phyloP scores from a whole-genome alignment of 2,113 vertebrate genomes.

The Chlamydotis undulata region DNA sequence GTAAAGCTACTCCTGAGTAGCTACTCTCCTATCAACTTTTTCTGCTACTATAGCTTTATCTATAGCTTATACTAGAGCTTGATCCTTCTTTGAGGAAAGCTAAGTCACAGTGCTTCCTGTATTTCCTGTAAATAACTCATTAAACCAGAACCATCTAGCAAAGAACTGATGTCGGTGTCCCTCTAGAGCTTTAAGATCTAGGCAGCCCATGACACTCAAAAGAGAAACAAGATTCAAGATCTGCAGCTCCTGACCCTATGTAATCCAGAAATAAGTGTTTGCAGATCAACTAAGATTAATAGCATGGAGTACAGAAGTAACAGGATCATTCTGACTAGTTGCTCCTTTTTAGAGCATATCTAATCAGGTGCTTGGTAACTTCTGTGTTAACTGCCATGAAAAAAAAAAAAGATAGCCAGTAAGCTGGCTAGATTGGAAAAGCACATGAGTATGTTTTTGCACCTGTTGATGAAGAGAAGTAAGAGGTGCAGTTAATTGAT shows the following conservation, averaged over 20 bases:
- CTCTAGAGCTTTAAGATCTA: not conserved
- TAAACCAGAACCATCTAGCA: not conserved
- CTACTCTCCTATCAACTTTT: not conserved
- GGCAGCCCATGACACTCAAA: not conserved
- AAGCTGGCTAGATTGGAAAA: not conserved
- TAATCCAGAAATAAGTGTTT: not conserved
- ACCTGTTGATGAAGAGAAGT: not conserved
- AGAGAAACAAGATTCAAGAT: not conserved
- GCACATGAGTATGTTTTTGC: not conserved
- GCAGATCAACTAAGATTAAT: not conserved
- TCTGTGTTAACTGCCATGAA: not conserved
- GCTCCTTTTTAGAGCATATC: not conserved
- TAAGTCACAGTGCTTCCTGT: not conserved
- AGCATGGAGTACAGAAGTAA: not conserved
- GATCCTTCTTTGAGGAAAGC: not conserved
- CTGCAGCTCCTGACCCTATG: not conserved
- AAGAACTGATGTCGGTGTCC: not conserved
- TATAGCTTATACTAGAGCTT: not conserved
- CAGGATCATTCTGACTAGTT: not conserved
- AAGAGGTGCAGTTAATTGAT: not conserved
- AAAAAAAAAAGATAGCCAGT: not conserved
- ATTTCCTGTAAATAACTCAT: not conserved
- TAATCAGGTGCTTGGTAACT: not conserved
- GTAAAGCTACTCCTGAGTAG: not conserved
- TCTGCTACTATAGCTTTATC: not conserved